These are phyloP conservation scores for Andrena flavipes DNA, from an alignment of 2,888 invertebrate genomes.

Conservation along the genomic window DNA sequence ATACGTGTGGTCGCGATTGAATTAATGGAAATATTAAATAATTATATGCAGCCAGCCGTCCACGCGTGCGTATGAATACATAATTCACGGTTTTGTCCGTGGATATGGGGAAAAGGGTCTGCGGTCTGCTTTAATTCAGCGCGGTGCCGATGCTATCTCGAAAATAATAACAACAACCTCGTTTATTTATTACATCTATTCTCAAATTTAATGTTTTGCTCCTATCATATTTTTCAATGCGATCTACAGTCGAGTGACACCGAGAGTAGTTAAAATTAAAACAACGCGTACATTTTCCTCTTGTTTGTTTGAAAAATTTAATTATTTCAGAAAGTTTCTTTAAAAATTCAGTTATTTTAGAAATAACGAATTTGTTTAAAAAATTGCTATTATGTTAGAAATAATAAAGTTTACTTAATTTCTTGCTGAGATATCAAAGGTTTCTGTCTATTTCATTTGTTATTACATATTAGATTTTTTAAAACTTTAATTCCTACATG, in stretches of 20 bases:
- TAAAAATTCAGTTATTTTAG: too few species aligned
- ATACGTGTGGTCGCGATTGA: constrained; percentile 16
- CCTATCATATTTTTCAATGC: background rate
- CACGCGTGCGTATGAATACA: constrained; percentile 66
- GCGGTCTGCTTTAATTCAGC: constrained; percentile 28
- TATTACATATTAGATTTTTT: too few species aligned
- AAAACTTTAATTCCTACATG: too few species aligned
- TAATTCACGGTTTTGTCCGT: constrained; percentile 72
- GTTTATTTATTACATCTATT: constrained; percentile 20
- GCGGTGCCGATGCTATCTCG: constrained; percentile 13
- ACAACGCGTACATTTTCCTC: too few species aligned
- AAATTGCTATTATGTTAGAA: too few species aligned
- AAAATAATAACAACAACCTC: constrained; percentile 19
- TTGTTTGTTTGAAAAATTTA: too few species aligned
- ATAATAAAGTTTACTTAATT: too few species aligned
- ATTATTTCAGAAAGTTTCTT: too few species aligned
- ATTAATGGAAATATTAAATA: constrained; percentile 53
- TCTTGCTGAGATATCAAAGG: too few species aligned
- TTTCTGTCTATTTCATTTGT: too few species aligned
- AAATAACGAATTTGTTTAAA: too few species aligned
- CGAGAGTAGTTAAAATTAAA: too few species aligned
- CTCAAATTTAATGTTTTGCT: background rate
- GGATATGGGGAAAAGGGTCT: constrained; percentile 55
- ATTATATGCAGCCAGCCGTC: constrained; percentile 42
- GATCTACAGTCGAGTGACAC: background rate